Conservation (phyloP, 2,113 vertebrate species). For the Corvus cornix region DNA sequence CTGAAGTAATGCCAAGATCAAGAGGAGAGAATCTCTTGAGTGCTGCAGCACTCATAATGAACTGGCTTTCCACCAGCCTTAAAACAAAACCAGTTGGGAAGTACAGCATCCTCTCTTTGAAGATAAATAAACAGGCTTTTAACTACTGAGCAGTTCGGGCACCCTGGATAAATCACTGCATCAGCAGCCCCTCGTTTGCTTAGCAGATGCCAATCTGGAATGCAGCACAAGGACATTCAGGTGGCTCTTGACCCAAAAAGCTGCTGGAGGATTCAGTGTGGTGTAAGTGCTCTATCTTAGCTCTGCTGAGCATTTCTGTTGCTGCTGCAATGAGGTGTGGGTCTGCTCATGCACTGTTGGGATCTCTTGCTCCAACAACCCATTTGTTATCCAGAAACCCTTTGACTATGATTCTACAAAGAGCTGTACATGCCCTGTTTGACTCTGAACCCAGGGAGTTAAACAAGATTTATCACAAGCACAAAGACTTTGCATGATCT, state of each 20-base stretch:
- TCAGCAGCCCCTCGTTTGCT: neutral
- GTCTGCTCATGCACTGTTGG: neutral
- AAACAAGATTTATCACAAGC: neutral
- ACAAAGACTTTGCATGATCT: neutral
- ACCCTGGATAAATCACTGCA: neutral
- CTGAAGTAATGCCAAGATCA: constrained; percentile 56
- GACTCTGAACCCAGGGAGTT: neutral
- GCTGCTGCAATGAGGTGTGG: neutral
- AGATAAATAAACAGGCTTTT: constrained; percentile 23
- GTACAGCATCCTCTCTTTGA: constrained; percentile 31
- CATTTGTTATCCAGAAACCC: neutral
- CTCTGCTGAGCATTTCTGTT: neutral
- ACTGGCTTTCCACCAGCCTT: constrained; percentile 50
- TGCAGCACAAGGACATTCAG: neutral
- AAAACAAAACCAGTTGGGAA: constrained; percentile 59
- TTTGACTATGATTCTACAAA: neutral
- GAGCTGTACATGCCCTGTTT: neutral
- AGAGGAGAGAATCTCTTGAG: neutral
- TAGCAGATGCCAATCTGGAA: neutral
- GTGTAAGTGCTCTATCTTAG: neutral
- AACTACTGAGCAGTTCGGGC: neutral
- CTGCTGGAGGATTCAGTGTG: neutral
- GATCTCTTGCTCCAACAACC: neutral
- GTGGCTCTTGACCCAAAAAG: neutral
- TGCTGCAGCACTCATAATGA: neutral